phyloP scores from a whole-genome alignment of 1,140 invertebrate species.

The Asbolus verrucosus region DNA sequence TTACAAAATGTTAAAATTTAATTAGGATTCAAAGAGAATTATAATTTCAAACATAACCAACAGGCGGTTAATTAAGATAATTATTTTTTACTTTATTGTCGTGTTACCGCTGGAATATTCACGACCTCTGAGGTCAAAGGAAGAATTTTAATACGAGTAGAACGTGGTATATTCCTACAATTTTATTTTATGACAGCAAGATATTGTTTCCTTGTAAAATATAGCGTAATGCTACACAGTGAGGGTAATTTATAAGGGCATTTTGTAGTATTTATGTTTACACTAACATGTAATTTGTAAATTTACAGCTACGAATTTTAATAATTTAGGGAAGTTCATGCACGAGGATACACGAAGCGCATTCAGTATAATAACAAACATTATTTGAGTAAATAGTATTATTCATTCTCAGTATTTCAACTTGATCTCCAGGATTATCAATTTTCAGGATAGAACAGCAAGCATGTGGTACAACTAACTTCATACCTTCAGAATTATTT shows the following conservation, averaged over 20 bases:
- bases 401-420: too few species aligned
- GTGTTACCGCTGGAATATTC: too few species aligned
- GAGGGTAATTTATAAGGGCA: background rate
- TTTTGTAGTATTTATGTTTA: background rate
- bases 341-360: too few species aligned
- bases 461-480: too few species aligned
- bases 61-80: slow-evolving; percentile 37
- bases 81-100: too few species aligned
- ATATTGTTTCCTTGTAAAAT: slow-evolving; percentile 16
- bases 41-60: too few species aligned
- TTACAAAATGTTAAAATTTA: too few species aligned
- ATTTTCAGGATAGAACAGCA: too few species aligned
- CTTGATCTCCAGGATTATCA: too few species aligned
- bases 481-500: too few species aligned
- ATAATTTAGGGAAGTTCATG: background rate
- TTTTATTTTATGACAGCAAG: slow-evolving; percentile 3
- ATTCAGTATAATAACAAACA: too few species aligned
- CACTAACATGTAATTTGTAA: slow-evolving; percentile 8
- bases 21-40: background rate
- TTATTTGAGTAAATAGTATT: too few species aligned
- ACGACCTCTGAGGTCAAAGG: background rate
- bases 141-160: background rate
- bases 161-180: background rate
- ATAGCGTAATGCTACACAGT: background rate
- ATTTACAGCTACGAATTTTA: slow-evolving; percentile 3